Base-by-base conservation (phyloP, 2,797 vertebrate genomes). In the Champsocephalus gunnari region DNA sequence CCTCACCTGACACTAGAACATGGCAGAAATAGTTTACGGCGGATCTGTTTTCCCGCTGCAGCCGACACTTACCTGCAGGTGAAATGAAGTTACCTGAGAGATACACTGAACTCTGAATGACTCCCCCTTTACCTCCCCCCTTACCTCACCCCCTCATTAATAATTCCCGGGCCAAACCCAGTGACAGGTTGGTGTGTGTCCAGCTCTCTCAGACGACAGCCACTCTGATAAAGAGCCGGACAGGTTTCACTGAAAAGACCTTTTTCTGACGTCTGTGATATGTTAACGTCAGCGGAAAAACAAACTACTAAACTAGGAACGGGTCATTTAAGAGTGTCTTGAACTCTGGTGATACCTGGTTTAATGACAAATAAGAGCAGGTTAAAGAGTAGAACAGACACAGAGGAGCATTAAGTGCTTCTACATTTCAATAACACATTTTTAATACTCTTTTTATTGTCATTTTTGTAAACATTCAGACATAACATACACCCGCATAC, bases 81-180 rank as follows among this genome's bases (percentile, higher is more conserved):
- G 91, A 96, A 96, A 96, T 93, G 89, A 96, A 96, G 96, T 96
- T 96, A 97, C 96, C 96, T 92, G 95, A 96, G 96, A 96, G 95
- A 93, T 92, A 87, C 93, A 87, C 93, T 97, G 96, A 98, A 97
- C 97, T 97, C 95, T 89, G 89, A 89, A 88, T 95, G 96, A 96
- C 96, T 96, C 93, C 95, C 87, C 92, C 89, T 93, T 93, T 89
- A 88, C 45, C 38, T 4, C 67, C 71, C 12, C n/a, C 16, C 0
- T 28, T 28, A 28, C 72, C 13, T 86, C 95, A 93, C 94, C 91
- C 92, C 94, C 91, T 94, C 96, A 96, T 97, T 93, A 96, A 96
- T 96, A 96, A 96, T 96, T 95, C 93, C 93, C 93, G 92, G 95
- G 95, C 95, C 95, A 95, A 96, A 38, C 34, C 2, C 34, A 38